Base-by-base conservation (phyloP, 2,113 vertebrate genomes). In the Coreoperca whiteheadi region DNA sequence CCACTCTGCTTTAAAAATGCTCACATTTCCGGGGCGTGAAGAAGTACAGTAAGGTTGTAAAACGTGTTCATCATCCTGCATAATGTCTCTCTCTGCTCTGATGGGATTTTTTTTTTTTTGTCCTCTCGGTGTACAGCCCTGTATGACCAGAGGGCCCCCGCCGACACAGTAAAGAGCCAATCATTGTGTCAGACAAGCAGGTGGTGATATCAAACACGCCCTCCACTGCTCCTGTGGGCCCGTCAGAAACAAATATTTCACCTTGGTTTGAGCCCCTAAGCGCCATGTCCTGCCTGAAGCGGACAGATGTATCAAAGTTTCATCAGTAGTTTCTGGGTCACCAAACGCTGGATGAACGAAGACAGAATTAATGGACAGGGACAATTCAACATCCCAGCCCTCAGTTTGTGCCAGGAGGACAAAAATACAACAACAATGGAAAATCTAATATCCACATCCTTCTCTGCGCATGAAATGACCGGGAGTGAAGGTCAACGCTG, bases 41-140 rank as follows among this genome's bases (percentile, higher is more conserved):
- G 48, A 41, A 32, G 70, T 39, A 71, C 65, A 51, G 68, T 12
- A 1, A 18, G 39, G 72, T 25, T 70, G 60, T 80, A 80, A 65
- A 59, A 87, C 64, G 0, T 77, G 54, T 74, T 77, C 75, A 68
- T 71, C 69, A 46, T 69, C 74, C 60, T 34, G 61, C 25, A 60
- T 51, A 67, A 89, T 66, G 74, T 71, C 70, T 75, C 64, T 77
- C 54, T 57, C 16, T 68, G 84, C 85, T 72, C 30, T 72, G 60
- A 41, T 74, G 70, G 70, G 65, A 8, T 71, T 50, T 7, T 7
- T 8, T 70, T 32, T 39, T 15, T 7, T 8, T 70, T 32, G 32
- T 15, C 28, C n/a, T 21, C 30, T 61, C 15, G 9, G 69, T 16
- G n/a, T 50, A 30, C 25, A 32, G 41, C 28, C n/a, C 53, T 60